Evolutionary conservation across 2,888 invertebrate species (phyloP), one percentile per base, ranked within the genome.

Genomic region (Ashinkailepas kermadecensis): DNA sequence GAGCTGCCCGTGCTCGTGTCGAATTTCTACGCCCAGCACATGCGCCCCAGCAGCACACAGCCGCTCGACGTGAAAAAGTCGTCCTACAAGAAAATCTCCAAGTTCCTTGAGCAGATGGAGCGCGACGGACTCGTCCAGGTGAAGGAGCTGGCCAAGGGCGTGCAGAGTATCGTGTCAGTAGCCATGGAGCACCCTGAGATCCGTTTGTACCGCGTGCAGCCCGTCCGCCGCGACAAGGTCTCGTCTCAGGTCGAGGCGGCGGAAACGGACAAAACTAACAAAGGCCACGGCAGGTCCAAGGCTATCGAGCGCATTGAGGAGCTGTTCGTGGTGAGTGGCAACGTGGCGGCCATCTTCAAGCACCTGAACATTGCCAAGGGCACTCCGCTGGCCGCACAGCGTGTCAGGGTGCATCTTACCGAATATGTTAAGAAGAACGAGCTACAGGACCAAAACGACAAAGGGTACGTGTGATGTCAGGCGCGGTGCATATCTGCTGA

Each of bases 11-110:
- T 94, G 81, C 89, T 95, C 81, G 93, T 94, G 0, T 95, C 94
- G 84, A 92, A 93, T 83, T 93, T 97, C 84, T 96, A 93, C 87
- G 93, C 92, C 88, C 90, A 88, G 85, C 91, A 92, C 84, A 90
- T 94, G 85, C 87, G 92, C 84, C 90, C 91, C 82, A 58, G 25
- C 79, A 79, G 79, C 25, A 90, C 91, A 80, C 93, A 95, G 86
- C 94, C 95, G 0, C 87, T 97, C 65, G 96, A 97, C 86, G 90
- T 97, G 0, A 97, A 96, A 87, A 96, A 95, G 87, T 93, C 95
- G 0, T 92, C 92, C 18, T 94, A 92, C 86, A 97, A 96, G 89
- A 97, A 97, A 88, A 88, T 97, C 81, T 92, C 94, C 21, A 93
- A 93, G 83, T 97, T 97, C 86, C 88, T 97, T 58, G 92, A 91